Percentiles rank a stretch among this genome's conserved stretches.
These are phyloP conservation scores for Okamejei kenojei DNA, from an alignment of 2,797 vertebrate genomes.

Conservation along the genomic window DNA sequence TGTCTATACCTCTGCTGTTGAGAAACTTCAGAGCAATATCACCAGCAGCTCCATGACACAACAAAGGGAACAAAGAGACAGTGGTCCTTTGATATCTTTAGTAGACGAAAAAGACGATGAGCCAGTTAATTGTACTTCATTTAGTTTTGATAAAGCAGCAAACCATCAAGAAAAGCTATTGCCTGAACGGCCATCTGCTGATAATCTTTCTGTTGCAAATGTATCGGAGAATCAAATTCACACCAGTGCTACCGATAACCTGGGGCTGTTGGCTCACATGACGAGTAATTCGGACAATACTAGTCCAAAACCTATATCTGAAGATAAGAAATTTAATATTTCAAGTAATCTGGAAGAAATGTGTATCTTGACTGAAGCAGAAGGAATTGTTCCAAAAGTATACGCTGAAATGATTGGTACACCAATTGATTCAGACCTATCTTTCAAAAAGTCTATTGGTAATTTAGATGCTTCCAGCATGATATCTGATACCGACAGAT, in stretches of 20 bases:
- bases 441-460: slow-evolving; percentile 62
- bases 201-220: slow-evolving; percentile 76
- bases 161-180: slow-evolving; percentile 85
- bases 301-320: slow-evolving; percentile 69
- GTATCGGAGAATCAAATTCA: slow-evolving; percentile 71
- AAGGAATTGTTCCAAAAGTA: slow-evolving; percentile 62
- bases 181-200: slow-evolving; percentile 78
- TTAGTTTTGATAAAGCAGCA: slow-evolving; percentile 89
- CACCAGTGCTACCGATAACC: slow-evolving; percentile 79
- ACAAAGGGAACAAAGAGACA: slow-evolving; percentile 80
- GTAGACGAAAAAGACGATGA: slow-evolving; percentile 95
- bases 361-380: slow-evolving; percentile 75
- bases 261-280: slow-evolving; percentile 92
- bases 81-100: slow-evolving; percentile 87
- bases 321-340: slow-evolving; percentile 88
- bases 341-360: slow-evolving; percentile 83
- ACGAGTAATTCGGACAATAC: slow-evolving; percentile 74
- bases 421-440: slow-evolving; percentile 66
- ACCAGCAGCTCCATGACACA: slow-evolving; percentile 66
- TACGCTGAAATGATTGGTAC: slow-evolving; percentile 68
- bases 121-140: slow-evolving; percentile 76
- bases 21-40: slow-evolving; percentile 80
- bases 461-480: slow-evolving; percentile 81
- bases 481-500: slow-evolving; percentile 91
- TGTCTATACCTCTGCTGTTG: slow-evolving; percentile 87